These are phyloP conservation scores for Callinectes sapidus DNA, from an alignment of 2,888 invertebrate genomes.

Conservation along the genomic window DNA sequence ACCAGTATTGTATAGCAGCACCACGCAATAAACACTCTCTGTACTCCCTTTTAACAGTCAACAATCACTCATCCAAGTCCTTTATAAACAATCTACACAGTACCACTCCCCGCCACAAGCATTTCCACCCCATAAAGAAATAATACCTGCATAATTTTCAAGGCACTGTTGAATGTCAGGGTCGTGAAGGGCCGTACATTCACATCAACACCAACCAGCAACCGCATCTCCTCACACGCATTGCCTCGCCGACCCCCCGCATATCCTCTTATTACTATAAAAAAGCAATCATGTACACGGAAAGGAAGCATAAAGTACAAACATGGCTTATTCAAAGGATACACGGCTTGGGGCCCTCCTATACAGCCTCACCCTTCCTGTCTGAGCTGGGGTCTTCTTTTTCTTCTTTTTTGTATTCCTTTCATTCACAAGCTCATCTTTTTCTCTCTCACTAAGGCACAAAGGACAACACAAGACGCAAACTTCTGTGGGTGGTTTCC, in stretches of 20 bases:
- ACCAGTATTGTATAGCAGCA: neutral
- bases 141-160: neutral
- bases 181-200: neutral
- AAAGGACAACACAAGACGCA: too few species aligned
- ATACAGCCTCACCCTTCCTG: neutral
- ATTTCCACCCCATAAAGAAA: neutral
- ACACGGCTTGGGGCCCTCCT: neutral
- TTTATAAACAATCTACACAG: neutral
- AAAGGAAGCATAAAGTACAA: neutral
- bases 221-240: neutral
- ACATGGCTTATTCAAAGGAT: neutral
- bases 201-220: neutral
- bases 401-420: too few species aligned
- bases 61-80: neutral
- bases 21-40: neutral
- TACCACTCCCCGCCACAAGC: neutral
- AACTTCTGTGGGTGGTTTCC: too few species aligned
- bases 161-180: neutral
- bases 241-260: neutral
- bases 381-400: neutral
- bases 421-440: too few species aligned
- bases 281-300: neutral
- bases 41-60: neutral
- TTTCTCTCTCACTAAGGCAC: too few species aligned
- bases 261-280: neutral